Evolutionary conservation across 1,140 invertebrate species (phyloP), one percentile per base, ranked within the genome.

Genomic region (Parasteatoda tepidariorum): DNA sequence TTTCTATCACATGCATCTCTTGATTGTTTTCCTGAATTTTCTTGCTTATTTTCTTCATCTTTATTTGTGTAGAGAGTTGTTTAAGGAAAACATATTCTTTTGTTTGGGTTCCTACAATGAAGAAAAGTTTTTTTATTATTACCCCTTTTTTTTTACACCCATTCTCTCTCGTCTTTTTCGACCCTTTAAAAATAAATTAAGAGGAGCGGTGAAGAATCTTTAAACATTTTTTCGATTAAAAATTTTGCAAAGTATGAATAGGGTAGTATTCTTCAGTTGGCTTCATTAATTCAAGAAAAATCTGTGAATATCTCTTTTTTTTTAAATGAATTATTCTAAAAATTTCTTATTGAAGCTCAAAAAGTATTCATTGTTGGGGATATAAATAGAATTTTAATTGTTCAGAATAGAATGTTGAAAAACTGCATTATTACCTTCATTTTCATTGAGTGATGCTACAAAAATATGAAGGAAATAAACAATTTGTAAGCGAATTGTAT

Each of bases 1-100:
- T 83, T 83, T 83, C 81, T 73, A 83, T 83, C 70, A 73, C 81
- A 83, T 83, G 73, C 81, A 83, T 73, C 70, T 83, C 81, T 64
- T 83, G 81, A 83, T 83, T 83, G 81, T 83, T 83, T 83, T 83
- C 81, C 81, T 83, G 73, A 73, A 83, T 59, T 62, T 83, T 82
- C 67, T 70, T 73, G 38, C 59, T 66, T 73, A 57, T 83, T 83
- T 83, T 67, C 66, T 55, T 54, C 66, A 41, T 64, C 62, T 64
- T n/a, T 82, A 70, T 82, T 82, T 71, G 67, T 62, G 55, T 71
- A 31, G 66, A 38, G 64, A 70, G 64, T 82, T 82, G 78, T 71
- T 82, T 71, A 59, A 68, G 55, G 81, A 83, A 83, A 83, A 67
- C 71, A 83, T n/a, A 41, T 70, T 81, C 78, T 81, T 81, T 81